Conservation (phyloP, 2,113 vertebrate genomes). For the Megaleporinus macrocephalus region DNA sequence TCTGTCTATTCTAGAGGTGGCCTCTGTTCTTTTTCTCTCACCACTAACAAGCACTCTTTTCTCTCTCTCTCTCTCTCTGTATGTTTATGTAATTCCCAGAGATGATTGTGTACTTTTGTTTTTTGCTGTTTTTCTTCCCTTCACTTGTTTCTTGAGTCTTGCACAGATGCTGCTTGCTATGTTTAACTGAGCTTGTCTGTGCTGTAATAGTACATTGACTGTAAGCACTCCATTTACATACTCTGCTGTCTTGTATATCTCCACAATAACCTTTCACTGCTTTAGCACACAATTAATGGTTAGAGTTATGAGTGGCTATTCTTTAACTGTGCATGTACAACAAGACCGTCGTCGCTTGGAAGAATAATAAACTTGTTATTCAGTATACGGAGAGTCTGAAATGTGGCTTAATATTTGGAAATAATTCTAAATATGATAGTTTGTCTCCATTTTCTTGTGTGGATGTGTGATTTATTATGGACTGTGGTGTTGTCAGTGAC, state of each 20-base stretch:
- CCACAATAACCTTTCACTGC: not conserved
- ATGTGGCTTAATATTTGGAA: not conserved
- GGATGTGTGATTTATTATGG: slow-evolving; percentile 36
- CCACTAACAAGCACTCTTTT: slow-evolving; percentile 48
- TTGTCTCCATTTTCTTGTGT: not conserved
- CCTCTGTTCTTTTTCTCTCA: slow-evolving; percentile 44
- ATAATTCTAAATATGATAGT: not conserved
- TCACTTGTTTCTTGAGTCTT: slow-evolving; percentile 14
- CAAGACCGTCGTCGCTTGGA: not conserved
- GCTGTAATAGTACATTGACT: not conserved
- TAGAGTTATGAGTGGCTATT: not conserved
- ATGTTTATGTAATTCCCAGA: slow-evolving; percentile 2
- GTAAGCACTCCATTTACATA: not conserved
- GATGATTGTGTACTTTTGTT: slow-evolving; percentile 29
- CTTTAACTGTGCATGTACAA: not conserved
- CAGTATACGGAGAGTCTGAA: not conserved
- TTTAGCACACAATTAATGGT: not conserved
- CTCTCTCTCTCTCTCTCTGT: not conserved
- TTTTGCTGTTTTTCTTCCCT: slow-evolving; percentile 16
- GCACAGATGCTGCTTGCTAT: slow-evolving; percentile 1
- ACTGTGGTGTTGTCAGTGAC: slow-evolving; percentile 35
- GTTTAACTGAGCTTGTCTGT: not conserved
- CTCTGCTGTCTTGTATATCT: not conserved
- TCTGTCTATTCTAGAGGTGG: not conserved
- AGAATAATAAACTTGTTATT: not conserved